Evolutionary conservation across 2,113 vertebrate species (phyloP), one percentile per base, ranked within the genome.

Genomic region (Oceanodroma tethys): DNA sequence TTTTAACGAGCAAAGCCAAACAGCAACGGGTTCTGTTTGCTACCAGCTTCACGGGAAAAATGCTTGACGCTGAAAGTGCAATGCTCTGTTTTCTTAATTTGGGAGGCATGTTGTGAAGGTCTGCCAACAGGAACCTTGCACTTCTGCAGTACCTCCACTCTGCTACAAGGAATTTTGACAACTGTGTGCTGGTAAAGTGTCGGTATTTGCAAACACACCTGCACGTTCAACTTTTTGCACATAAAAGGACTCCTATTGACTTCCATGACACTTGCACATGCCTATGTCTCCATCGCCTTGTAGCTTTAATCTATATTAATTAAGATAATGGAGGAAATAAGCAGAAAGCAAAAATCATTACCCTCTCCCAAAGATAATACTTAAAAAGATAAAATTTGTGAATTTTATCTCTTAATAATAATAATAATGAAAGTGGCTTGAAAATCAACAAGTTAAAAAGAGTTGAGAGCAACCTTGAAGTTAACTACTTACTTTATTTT

Each of bases 231-330:
- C 34, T 53, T 94, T n/a, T 60, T 0, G 0, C 8, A 40, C 22
- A 45, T 19, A 59, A 23, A 80, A 82, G 21, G 15, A 38, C 8
- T 48, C 27, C 27, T 42, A 3, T n/a, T 47, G n/a, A 50, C n/a
- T 74, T 56, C 27, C 0, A 0, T 34, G 9, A 9, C 34, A 53
- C 25, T 85, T 81, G 60, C 17, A 55, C 10, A 15, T 1, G 2
- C 19, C 3, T 43, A 27, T 7, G 16, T 30, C 14, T 88, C 26
- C n/a, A 38, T 68, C 0, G 2, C 4, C 30, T 55, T 59, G 32
- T 4, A 56, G 34, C 17, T 90, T 80, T 43, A 85, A 79, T n/a
- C 2, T 11, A 2, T 53, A 36, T 3, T 38, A 72, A 52, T 42
- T 78, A 50, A 25, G 16, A 53, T 14, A 53, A 38, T 8, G 36